Evolutionary conservation across 2,888 invertebrate species (phyloP), one percentile per base, ranked within the genome.

Genomic region (Nudaria mundana): DNA sequence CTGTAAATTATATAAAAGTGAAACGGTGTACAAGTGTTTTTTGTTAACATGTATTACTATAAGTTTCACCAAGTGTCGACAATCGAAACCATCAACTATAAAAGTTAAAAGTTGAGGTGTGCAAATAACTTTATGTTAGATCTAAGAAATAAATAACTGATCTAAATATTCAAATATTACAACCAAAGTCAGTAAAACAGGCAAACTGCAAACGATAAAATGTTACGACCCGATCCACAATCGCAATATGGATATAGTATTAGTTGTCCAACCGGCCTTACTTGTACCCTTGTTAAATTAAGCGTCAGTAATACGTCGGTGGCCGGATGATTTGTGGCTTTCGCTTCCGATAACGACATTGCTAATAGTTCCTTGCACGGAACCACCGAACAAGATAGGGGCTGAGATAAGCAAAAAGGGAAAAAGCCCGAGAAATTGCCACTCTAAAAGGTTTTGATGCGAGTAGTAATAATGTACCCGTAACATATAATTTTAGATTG

Each of bases 311-410:
- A 69, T 56, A 63, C 38, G 58, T 47, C 51, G 48, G 55, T 47
- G 57, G 59, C 54, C 45, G 51, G 56, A 73, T 75, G 75, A 78
- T 77, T 76, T 73, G 76, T 71, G 64, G 48, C 58, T 69, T 66
- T 62, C 63, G 58, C 48, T 52, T 40, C 61, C 52, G 48, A 59
- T 59, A 59, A 49, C 58, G 49, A 33, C 47, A 44, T 56, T 46
- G 60, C 71, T 74, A 76, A 74, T 70, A 63, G 59, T 51, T 49
- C 41, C 52, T 51, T 55, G 62, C 61, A 48, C 52, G 58, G 54
- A 25, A 26, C 34, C 8, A 8, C 8, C 34, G 26, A 26, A 28
- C 30, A 15, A 31, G 16, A 57, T 37, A 37, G 52, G 58, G 59
- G 43, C 47, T 25, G 44, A 22, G 15, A 36, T 37, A 32, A 37